Evolutionary conservation across 2,888 invertebrate genomes (phyloP), one percentile per base, ranked within the genome.

Genomic region (Adelphocoris suturalis): DNA sequence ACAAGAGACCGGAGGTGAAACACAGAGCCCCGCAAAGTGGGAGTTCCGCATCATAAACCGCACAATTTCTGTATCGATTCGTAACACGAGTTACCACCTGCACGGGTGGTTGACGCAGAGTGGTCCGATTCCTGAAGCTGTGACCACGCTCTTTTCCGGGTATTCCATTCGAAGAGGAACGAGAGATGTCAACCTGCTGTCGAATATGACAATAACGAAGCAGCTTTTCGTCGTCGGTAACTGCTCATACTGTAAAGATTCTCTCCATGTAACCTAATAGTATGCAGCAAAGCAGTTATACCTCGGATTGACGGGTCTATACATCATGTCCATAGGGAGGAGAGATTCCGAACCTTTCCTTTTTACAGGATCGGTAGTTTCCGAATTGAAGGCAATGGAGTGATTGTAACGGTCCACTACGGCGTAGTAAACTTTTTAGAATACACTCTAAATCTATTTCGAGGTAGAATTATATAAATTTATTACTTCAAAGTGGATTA

Each of bases 51-150:
- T 68, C 27, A 23, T 19, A 68, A 68, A 68, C 68, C 68, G 68
- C 68, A 68, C 68, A 68, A 68, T 68, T 68, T 68, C 57, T 76
- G 76, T 14, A 37, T 37, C 78, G 19, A 80, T 80, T 80, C 47
- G 78, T 47, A 37, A 80, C 78, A 19, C 78, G 37, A 47, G 78
- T 80, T 80, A 47, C 46, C 78, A 47, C 78, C 78, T 80, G 78
- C 78, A 46, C 78, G 78, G 78, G 47, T 47, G 37, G n/a, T 37
- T 13, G 78, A 16, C 52, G 52, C 61, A 19, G n/a, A n/a, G 61
- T 9, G 61, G n/a, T 61, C 19, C n/a, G 19, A 61, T 9, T 19
- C 68, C 68, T 16, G 57, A 57, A 57, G n/a, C 57, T 57, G 57
- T 11, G 61, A 19, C 61, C 19, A n/a, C 19, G 68, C 19, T 68